Conservation (phyloP, 1,140 invertebrate species). For the Drosophila varians region DNA sequence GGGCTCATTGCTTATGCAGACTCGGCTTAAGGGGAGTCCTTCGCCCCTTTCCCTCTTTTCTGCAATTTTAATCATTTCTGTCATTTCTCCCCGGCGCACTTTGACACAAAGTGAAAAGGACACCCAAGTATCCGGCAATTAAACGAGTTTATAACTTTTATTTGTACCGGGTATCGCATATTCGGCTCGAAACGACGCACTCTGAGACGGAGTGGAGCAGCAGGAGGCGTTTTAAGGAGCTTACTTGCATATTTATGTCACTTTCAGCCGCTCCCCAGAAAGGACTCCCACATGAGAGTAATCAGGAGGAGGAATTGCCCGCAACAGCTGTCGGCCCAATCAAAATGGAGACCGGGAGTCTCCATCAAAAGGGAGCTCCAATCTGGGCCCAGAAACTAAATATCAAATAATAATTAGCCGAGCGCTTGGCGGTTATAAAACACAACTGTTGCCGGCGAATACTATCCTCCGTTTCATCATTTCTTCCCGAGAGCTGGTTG, state of each 20-base stretch:
- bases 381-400: constrained; percentile 37
- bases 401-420: constrained; percentile 54
- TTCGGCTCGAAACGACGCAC: too few relatives aligned
- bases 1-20: constrained; percentile 69
- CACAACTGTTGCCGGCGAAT: constrained; percentile 45
- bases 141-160: not conserved
- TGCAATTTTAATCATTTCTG: constrained; percentile 75
- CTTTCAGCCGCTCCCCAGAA: constrained; percentile 11
- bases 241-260: constrained; percentile 79
- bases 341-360: not conserved
- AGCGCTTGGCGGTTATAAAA: constrained; percentile 51
- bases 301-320: not conserved
- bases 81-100: constrained; percentile 6
- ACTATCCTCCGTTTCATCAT: not conserved
- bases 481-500: constrained; percentile 41
- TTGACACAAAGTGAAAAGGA: not conserved
- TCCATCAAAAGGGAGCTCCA: not conserved
- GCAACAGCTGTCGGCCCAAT: constrained; percentile 37
- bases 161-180: not conserved
- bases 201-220: too few relatives aligned
- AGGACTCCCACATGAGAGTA: not conserved
- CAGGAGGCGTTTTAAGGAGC: constrained; percentile 61
- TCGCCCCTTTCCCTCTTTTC: constrained; percentile 9
- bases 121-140: too few relatives aligned
- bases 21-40: constrained; percentile 46